A percentile compares a stretch with the other conserved stretches of the same genome.
Conservation (phyloP, 2,113 vertebrate species). For the Oophaga pumilio region DNA sequence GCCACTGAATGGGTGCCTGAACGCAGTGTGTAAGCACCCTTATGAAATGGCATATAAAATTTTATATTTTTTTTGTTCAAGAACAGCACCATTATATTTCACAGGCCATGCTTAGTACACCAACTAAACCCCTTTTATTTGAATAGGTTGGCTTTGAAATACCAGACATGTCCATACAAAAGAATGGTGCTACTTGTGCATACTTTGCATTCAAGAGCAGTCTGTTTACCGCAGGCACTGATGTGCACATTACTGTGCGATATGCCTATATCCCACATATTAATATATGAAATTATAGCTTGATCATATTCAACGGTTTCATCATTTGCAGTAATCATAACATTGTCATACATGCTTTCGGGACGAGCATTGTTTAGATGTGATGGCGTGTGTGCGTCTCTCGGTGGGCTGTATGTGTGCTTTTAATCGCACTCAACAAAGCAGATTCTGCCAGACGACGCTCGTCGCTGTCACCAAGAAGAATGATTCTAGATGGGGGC, state of each 20-base stretch:
- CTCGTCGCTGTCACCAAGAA: background rate
- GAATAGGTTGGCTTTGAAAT: background rate
- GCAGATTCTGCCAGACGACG: constrained; percentile 9
- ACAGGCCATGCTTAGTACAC: too few species aligned
- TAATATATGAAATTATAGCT: constrained; percentile 8
- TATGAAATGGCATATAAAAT: too few species aligned
- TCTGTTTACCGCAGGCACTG: background rate
- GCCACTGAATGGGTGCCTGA: too few species aligned
- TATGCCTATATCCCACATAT: background rate
- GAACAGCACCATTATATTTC: too few species aligned
- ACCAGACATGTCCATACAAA: background rate
- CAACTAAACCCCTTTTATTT: background rate
- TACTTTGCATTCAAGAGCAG: background rate
- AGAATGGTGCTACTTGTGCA: background rate
- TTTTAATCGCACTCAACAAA: constrained; percentile 32
- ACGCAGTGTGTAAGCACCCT: too few species aligned
- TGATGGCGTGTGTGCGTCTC: background rate
- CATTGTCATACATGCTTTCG: constrained; percentile 7
- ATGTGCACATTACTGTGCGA: background rate
- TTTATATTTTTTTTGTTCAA: too few species aligned
- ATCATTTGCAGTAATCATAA: background rate
- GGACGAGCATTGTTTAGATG: constrained; percentile 8
- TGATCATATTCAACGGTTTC: background rate
- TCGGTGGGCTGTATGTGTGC: constrained; percentile 8
- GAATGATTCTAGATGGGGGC: background rate